A percentile compares a stretch with the other conserved stretches of the same genome.
Conservation (phyloP, 2,888 invertebrate species). For the Caenorhabditis wallacei region DNA sequence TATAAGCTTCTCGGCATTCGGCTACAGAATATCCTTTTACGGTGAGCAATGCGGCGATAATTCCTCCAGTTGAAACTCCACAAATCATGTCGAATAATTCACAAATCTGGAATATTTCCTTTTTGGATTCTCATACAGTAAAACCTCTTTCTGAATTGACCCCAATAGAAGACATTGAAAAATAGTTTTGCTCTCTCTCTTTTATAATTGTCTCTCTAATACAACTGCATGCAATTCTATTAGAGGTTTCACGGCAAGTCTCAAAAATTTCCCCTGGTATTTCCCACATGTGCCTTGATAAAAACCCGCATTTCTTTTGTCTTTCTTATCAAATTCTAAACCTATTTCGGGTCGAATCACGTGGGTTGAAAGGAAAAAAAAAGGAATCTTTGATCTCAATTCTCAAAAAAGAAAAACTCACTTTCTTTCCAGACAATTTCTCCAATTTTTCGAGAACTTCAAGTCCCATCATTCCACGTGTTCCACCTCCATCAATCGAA, state of each 20-base stretch:
- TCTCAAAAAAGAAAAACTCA: conserved; percentile 38
- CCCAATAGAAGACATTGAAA: no score
- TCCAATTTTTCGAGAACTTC: conserved; percentile 91
- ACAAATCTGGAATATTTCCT: conserved; percentile 84
- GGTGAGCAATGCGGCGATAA: conserved; percentile 89
- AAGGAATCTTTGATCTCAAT: background rate
- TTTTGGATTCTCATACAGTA: background rate
- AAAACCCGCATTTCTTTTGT: conserved; percentile 69
- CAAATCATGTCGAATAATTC: conserved; percentile 91
- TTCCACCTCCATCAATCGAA: conserved; percentile 93
- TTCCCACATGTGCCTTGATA: conserved; percentile 77
- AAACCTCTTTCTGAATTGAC: no score
- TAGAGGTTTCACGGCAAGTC: background rate
- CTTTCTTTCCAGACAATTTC: conserved; percentile 84
- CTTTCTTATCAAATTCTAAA: conserved; percentile 2
- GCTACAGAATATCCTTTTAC: conserved; percentile 86
- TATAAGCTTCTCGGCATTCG: conserved; percentile 85
- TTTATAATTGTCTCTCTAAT: no score
- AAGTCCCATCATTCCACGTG: conserved; percentile 91
- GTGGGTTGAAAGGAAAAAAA: background rate
- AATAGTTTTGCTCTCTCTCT: no score
- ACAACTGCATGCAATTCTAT: no score
- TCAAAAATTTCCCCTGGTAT: background rate
- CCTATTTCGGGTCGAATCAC: background rate
- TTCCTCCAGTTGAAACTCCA: conserved; percentile 87